Conservation (phyloP, 2,113 vertebrate species). For the Cromileptes altivelis region DNA sequence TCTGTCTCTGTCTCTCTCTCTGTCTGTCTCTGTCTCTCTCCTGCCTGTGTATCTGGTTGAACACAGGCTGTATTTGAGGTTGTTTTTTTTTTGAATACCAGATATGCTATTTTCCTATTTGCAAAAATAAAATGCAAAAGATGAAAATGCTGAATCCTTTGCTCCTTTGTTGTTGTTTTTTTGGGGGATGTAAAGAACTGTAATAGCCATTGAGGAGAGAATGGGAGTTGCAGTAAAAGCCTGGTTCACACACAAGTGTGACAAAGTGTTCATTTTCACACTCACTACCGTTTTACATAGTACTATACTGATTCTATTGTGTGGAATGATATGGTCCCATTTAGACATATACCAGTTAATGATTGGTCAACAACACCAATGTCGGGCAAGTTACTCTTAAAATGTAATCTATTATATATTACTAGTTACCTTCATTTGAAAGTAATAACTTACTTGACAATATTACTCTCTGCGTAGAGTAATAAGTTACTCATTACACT, state of each 20-base stretch:
- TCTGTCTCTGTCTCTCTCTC: conserved; percentile 38
- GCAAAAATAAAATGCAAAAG: conserved; percentile 77
- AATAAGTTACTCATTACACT: too few relatives aligned
- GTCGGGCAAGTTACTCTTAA: too few relatives aligned
- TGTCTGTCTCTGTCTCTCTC: conserved; percentile 38
- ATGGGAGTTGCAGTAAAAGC: neutral
- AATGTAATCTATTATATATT: too few relatives aligned
- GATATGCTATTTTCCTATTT: conserved; percentile 88
- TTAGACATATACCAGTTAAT: neutral
- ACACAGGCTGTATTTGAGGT: conserved; percentile 60
- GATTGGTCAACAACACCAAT: neutral
- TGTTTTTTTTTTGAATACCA: conserved; percentile 77
- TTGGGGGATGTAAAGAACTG: neutral
- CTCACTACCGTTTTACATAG: neutral
- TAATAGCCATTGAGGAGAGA: neutral
- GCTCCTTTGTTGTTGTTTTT: conserved; percentile 12
- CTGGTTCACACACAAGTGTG: neutral
- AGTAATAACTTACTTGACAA: too few relatives aligned
- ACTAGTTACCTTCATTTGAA: too few relatives aligned
- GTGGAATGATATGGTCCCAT: neutral
- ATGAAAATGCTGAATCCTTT: neutral
- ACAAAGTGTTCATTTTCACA: neutral
- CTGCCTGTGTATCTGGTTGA: conserved; percentile 61
- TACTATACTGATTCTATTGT: neutral
- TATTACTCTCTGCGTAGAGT: too few relatives aligned